Evolutionary conservation across 2,888 invertebrate genomes (phyloP).

Genomic region (Patella pellucida): DNA sequence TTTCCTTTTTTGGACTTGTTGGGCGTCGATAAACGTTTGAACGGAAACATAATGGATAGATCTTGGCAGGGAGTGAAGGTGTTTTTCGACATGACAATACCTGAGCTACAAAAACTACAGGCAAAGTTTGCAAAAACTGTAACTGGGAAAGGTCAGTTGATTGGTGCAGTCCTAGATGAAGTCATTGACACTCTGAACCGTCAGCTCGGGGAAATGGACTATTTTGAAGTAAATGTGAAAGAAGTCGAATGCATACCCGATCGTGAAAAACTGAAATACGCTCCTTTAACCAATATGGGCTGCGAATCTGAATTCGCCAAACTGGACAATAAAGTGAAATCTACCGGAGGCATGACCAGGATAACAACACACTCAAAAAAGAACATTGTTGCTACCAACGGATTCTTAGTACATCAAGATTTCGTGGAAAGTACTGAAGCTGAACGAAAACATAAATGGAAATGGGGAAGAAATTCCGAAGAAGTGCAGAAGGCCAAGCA

Average conservation of each 20-base stretch:
- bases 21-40: neutral
- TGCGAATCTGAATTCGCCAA: neutral
- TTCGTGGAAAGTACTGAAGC: neutral
- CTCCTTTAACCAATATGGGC: neutral
- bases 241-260: neutral
- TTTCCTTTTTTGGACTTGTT: neutral
- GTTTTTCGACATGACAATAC: too few relatives aligned
- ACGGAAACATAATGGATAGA: too few relatives aligned
- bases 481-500: neutral
- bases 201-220: slow-evolving; percentile 2
- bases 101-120: too few relatives aligned
- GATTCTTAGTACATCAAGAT: neutral
- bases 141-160: slow-evolving; percentile 5
- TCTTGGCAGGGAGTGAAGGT: too few relatives aligned
- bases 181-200: neutral
- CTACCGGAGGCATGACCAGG: neutral
- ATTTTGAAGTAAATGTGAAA: neutral
- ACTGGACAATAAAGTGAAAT: neutral
- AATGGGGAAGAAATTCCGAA: neutral
- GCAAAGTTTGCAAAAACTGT: neutral
- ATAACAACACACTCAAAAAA: neutral
- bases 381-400: neutral
- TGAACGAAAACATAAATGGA: neutral
- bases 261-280: neutral
- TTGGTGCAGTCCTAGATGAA: neutral